phyloP scores from a whole-genome alignment of 2,888 invertebrate genomes.

The Anthophora plumipes region DNA sequence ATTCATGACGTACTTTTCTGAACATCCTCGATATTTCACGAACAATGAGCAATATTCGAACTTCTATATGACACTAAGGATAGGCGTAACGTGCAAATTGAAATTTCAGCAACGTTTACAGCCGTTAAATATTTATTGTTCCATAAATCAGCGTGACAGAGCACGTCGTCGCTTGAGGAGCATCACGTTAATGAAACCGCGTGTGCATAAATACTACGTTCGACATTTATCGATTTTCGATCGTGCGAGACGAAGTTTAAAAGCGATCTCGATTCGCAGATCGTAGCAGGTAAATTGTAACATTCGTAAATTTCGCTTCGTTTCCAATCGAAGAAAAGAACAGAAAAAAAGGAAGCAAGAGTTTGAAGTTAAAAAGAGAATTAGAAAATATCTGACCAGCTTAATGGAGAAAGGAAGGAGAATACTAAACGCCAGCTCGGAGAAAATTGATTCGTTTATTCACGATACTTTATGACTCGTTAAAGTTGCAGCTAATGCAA shows the following conservation, averaged over 20 bases:
- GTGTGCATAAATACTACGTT: background rate
- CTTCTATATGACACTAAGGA: constrained; percentile 4
- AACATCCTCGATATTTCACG: too few relatives aligned
- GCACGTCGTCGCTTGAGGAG: background rate
- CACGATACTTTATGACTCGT: constrained; percentile 25
- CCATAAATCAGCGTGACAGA: background rate
- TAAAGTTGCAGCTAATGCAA: constrained; percentile 28
- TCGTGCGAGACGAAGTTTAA: background rate
- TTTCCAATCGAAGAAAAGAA: too few relatives aligned
- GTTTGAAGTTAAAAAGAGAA: too few relatives aligned
- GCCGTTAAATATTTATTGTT: background rate
- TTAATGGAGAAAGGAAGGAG: background rate
- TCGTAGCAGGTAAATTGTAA: background rate
- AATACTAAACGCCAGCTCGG: constrained; percentile 31
- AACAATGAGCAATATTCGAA: too few relatives aligned
- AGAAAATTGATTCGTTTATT: constrained; percentile 17
- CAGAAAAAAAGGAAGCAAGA: too few relatives aligned
- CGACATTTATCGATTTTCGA: background rate
- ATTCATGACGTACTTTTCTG: background rate
- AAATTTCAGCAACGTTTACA: constrained; percentile 16
- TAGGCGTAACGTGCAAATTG: constrained; percentile 34
- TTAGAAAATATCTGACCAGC: background rate
- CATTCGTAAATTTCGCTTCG: background rate
- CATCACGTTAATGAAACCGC: background rate
- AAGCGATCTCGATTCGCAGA: background rate